Percentiles rank a stretch among this genome's conserved stretches.
Conservation (phyloP, 2,888 invertebrate species). For the Hyles lineata region DNA sequence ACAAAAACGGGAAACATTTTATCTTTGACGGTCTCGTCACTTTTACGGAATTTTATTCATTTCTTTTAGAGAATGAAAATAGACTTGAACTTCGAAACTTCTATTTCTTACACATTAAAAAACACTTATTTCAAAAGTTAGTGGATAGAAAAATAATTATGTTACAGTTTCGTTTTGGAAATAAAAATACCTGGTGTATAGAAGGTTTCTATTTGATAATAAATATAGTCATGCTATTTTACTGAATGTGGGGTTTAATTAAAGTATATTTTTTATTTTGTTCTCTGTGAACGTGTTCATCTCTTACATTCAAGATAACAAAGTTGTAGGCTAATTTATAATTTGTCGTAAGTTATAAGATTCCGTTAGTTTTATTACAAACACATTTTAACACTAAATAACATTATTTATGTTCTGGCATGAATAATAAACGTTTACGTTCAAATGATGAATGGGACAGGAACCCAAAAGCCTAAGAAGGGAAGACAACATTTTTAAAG, state of each 20-base stretch:
- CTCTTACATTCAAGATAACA: no score
- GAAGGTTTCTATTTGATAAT: no score
- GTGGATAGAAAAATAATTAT: no score
- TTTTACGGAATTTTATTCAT: background rate
- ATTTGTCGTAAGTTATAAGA: background rate
- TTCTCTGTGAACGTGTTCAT: no score
- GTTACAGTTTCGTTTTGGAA: no score
- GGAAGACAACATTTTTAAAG: slow-evolving; percentile 20
- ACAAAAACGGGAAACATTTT: slow-evolving; percentile 22
- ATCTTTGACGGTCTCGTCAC: background rate
- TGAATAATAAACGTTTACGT: background rate
- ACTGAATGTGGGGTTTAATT: no score
- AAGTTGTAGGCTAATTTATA: no score
- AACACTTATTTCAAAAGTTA: background rate
- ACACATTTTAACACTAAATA: background rate
- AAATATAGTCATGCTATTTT: no score
- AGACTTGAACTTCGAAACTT: background rate
- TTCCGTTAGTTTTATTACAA: background rate
- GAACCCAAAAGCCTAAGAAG: slow-evolving; percentile 1
- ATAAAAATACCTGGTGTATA: no score
- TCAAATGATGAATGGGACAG: slow-evolving; percentile 3
- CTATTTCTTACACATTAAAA: background rate
- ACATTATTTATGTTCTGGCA: slow-evolving; percentile 3
- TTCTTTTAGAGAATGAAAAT: background rate
- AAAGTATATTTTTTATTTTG: no score